phyloP scores from a whole-genome alignment of 2,888 invertebrate genomes.

The Drosophila neotestacea region DNA sequence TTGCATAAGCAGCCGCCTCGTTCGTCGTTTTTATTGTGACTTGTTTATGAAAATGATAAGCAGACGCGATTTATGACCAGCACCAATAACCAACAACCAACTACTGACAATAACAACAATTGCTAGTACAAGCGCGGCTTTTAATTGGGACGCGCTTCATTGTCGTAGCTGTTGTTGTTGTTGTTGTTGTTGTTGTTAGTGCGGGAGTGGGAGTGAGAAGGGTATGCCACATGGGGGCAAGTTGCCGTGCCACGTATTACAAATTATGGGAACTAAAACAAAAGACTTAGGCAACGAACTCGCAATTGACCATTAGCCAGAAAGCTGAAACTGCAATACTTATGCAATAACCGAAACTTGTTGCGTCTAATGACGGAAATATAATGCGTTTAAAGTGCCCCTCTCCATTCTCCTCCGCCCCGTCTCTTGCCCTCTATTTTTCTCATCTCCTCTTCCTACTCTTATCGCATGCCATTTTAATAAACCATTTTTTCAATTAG shows the following conservation, averaged over 20 bases:
- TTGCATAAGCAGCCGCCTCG: constrained; percentile 71
- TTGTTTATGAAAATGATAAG: constrained; percentile 82
- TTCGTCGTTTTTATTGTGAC: constrained; percentile 56
- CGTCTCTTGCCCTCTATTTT: not conserved
- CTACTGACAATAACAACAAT: constrained; percentile 22
- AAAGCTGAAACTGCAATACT: constrained; percentile 21
- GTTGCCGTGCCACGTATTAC: constrained; percentile 48
- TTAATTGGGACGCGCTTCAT: constrained; percentile 67
- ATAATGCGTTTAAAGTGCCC: constrained; percentile 57
- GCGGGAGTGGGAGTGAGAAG: constrained; percentile 33
- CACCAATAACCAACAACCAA: constrained; percentile 35
- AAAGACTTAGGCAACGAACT: constrained; percentile 66
- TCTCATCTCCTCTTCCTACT: not conserved
- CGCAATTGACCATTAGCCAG: constrained; percentile 33
- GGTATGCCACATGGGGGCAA: constrained; percentile 2
- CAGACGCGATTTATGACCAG: constrained; percentile 73
- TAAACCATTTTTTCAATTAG: constrained; percentile 78
- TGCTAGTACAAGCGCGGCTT: constrained; percentile 37
- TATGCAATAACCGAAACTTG: constrained; percentile 66
- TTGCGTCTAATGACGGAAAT: constrained; percentile 77
- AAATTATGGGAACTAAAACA: constrained; percentile 65
- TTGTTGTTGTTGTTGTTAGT: constrained; percentile 13
- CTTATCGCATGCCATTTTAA: constrained; percentile 69
- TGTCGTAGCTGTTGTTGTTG: constrained; percentile 11
- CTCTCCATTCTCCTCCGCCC: not conserved